phyloP scores from a whole-genome alignment of 1,140 invertebrate genomes.

The Frieseomelitta varia region DNA sequence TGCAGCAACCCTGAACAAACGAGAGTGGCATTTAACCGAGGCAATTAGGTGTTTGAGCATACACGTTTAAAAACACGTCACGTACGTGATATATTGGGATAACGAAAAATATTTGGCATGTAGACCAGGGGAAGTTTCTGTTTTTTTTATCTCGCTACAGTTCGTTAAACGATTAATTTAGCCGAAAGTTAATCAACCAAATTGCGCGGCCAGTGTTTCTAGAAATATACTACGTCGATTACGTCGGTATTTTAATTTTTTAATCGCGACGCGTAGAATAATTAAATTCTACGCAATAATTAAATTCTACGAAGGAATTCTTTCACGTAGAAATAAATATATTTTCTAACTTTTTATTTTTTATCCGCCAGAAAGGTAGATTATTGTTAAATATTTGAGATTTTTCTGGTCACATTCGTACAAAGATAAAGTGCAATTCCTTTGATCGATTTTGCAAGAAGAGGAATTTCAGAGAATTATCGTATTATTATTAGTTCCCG shows the following conservation, averaged over 20 bases:
- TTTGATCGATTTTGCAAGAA: background rate
- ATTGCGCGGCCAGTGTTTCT: background rate
- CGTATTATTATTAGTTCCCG: background rate
- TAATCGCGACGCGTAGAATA: too few relatives aligned
- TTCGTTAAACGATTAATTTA: background rate
- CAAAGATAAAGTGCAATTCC: too few relatives aligned
- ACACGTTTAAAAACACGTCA: slow-evolving; percentile 25
- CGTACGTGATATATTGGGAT: background rate
- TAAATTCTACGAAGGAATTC: too few relatives aligned
- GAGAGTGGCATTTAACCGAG: slow-evolving; percentile 5
- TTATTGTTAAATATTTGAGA: too few relatives aligned
- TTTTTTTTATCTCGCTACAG: background rate
- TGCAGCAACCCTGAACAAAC: slow-evolving; percentile 27
- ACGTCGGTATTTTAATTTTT: too few relatives aligned
- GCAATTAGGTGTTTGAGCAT: slow-evolving; percentile 21
- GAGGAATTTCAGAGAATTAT: background rate
- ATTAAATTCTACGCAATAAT: too few relatives aligned
- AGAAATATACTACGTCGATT: background rate
- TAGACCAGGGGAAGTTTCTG: background rate
- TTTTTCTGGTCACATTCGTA: too few relatives aligned
- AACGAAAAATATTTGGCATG: slow-evolving; percentile 9
- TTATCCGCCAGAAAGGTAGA: too few relatives aligned
- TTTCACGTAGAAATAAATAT: too few relatives aligned
- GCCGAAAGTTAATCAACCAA: background rate
- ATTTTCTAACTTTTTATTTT: too few relatives aligned